Conservation (phyloP, 1,140 invertebrate species). For the Helicorthomorpha holstii region DNA sequence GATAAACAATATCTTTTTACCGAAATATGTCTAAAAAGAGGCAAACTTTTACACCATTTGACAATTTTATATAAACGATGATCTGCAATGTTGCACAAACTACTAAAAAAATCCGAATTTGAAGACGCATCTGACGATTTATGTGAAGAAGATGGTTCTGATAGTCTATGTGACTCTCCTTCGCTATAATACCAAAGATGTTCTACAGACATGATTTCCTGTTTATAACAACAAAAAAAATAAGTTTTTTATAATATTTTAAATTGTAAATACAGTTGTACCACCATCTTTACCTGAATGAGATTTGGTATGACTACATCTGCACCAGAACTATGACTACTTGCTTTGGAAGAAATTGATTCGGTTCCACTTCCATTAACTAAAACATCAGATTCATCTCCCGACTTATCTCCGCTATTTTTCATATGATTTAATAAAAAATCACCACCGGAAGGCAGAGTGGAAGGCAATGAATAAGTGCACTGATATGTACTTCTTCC, state of each 20-base stretch:
- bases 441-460: background rate
- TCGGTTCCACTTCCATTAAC: background rate
- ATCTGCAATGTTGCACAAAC: slow-evolving; percentile 83
- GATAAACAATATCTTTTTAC: slow-evolving; percentile 30
- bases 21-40: slow-evolving; percentile 88
- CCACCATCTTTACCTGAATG: slow-evolving; percentile 1
- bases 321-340: background rate
- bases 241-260: background rate
- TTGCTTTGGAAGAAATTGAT: slow-evolving; percentile 2
- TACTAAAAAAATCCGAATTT: slow-evolving; percentile 61
- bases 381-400: background rate
- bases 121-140: slow-evolving; percentile 34
- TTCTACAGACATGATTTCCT: slow-evolving; percentile 89
- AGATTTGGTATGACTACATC: background rate
- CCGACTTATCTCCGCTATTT: background rate
- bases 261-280: background rate
- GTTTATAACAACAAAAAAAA: slow-evolving; percentile 18
- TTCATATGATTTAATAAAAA: background rate
- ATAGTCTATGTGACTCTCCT: slow-evolving; percentile 24
- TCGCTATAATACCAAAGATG: slow-evolving; percentile 83
- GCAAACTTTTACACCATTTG: slow-evolving; percentile 94
- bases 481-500: slow-evolving; percentile 90
- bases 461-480: slow-evolving; percentile 50
- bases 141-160: slow-evolving; percentile 30
- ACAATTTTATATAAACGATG: slow-evolving; percentile 93